Evolutionary conservation across 2,888 invertebrate genomes (phyloP), one percentile per base, ranked within the genome.

Genomic region (Alcis repandata): DNA sequence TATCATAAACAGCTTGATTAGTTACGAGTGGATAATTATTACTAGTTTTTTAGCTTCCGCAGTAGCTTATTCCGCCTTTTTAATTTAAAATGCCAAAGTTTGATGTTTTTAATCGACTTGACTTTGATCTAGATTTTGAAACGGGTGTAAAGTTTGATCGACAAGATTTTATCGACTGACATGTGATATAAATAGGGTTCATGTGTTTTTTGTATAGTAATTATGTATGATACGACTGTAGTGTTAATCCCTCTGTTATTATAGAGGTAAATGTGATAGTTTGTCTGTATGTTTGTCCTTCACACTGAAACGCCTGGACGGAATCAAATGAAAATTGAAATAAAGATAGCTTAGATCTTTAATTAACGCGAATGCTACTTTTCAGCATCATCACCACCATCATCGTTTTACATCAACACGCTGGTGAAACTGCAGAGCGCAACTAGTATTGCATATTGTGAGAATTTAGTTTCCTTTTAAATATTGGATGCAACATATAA

Each of bases 61-160:
- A 45, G 61, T 61, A 20, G 43, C 33, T 6, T 45, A 63, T 76
- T 77, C 75, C 75, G 75, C 74, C 68, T 74, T 74, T 76, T 70
- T 57, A 70, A 59, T 66, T 32, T 62, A 38, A 56, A 63, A 61
- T 54, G 54, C 51, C 46, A 65, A 66, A 67, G 59, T 60, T 40
- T 52, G 45, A 66, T 63, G 53, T 60, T 41, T 38, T 40, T 58
- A 45, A 48, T 48, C 38, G 22, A 27, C 19, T 59, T 13, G 27
- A 27, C 20, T 20, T 40, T 20, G 19, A 64, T 59, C 59, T 59
- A 53, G 38, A 41, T 59, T 54, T 45, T 52, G 54, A 65, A 52
- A n/a, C 17, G 48, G 46, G 19, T 38, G 15, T 52, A 13, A 27
- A 43, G 27, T 36, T 13, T 20, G 48, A 40, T 56, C 6, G 33